Conservation (phyloP, 2,113 vertebrate species). For the Neopipo cinnamomea region DNA sequence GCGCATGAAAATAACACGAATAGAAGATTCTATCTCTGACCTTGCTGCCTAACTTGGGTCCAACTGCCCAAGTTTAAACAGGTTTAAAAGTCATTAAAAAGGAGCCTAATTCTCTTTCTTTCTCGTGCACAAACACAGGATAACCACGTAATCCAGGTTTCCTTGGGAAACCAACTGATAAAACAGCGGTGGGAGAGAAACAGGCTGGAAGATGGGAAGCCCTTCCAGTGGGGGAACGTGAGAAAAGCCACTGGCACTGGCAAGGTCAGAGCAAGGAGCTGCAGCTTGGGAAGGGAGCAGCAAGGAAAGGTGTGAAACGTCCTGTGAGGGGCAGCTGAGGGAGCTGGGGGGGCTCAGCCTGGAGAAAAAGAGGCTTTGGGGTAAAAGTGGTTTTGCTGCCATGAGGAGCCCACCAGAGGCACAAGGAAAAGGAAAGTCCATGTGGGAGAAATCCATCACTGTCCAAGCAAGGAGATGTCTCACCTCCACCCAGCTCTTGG, state of each 20-base stretch:
- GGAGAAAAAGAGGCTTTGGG: background rate
- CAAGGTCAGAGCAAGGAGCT: background rate
- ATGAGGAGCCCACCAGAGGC: background rate
- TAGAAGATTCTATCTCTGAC: background rate
- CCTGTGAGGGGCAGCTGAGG: background rate
- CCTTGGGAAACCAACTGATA: constrained; percentile 15
- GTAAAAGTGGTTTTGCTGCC: background rate
- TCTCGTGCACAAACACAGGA: background rate
- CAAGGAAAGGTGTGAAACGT: background rate
- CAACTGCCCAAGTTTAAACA: background rate
- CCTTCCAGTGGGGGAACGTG: background rate
- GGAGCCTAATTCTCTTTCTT: background rate
- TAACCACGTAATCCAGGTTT: background rate
- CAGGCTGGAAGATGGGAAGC: background rate
- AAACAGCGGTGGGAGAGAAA: background rate
- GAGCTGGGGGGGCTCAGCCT: background rate
- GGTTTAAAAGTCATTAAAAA: background rate
- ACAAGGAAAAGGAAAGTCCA: too few species aligned
- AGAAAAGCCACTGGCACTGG: background rate
- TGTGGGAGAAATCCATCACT: background rate
- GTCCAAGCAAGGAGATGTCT: background rate
- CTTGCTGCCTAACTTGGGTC: background rate
- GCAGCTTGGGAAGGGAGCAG: background rate
- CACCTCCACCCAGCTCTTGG: background rate
- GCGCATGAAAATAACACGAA: background rate